Conservation (phyloP, 1,140 invertebrate species). For the Drosophila carrolli region DNA sequence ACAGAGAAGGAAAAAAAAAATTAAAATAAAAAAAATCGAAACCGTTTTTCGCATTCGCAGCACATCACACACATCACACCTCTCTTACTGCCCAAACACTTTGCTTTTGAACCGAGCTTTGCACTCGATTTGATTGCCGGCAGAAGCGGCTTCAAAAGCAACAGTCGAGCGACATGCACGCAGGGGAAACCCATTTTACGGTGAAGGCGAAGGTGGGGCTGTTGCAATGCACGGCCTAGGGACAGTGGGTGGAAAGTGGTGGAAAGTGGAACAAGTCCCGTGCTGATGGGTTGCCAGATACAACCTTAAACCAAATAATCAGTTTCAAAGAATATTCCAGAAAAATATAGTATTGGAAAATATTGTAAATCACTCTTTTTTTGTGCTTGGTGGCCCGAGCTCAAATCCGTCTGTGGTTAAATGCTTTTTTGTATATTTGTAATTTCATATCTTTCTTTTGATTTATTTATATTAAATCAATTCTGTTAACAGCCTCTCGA, state of each 20-base stretch:
- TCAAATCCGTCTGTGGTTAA: no score
- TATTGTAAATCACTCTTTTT: no score
- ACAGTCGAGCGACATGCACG: constrained; percentile 18
- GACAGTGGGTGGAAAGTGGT: constrained; percentile 31
- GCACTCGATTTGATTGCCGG: constrained; percentile 70
- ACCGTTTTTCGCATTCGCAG: constrained; percentile 77
- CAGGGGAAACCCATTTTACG: constrained; percentile 26
- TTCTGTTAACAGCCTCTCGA: no score
- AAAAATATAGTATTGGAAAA: no score
- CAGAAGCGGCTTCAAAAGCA: constrained; percentile 11
- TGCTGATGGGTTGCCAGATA: no score
- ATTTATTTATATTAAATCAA: not conserved
- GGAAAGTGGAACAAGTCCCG: not conserved
- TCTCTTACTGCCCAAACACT: constrained; percentile 39
- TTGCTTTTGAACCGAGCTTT: constrained; percentile 62
- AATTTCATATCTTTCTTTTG: not conserved
- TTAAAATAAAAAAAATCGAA: constrained; percentile 46
- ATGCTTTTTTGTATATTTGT: no score
- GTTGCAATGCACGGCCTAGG: constrained; percentile 40
- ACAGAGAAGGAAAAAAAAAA: constrained; percentile 28
- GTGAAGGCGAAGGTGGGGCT: constrained; percentile 48
- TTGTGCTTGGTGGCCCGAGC: no score
- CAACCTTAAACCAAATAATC: no score
- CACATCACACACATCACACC: constrained; percentile 52
- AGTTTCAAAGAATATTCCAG: no score